These are phyloP conservation scores for Eupelmus urozonus DNA, from an alignment of 2,888 invertebrate genomes.

Conservation along the genomic window DNA sequence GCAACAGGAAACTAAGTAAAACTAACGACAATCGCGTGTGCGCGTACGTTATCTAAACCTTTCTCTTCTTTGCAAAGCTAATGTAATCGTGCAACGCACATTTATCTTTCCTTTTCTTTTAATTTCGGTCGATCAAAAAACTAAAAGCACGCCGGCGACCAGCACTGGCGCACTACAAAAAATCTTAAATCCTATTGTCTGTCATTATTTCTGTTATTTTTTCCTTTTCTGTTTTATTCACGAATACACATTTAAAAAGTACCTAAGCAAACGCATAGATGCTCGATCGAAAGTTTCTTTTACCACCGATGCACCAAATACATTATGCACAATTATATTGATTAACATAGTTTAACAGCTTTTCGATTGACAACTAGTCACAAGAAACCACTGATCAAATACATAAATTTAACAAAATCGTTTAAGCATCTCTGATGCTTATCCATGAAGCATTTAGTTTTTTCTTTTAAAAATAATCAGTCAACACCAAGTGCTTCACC, in stretches of 20 bases:
- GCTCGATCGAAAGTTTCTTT: conserved; percentile 27
- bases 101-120: conserved; percentile 24
- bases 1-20: conserved; percentile 70
- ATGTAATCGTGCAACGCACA: conserved; percentile 24
- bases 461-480: conserved; percentile 57
- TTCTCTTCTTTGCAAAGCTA: conserved; percentile 37
- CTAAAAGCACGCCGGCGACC: conserved; percentile 62
- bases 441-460: conserved; percentile 16
- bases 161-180: conserved; percentile 57
- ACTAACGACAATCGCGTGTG: conserved; percentile 60
- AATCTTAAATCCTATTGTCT: conserved; percentile 63
- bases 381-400: conserved; percentile 40
- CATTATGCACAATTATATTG: conserved; percentile 42
- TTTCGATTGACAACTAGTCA: conserved; percentile 40
- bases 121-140: conserved; percentile 51
- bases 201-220: conserved; percentile 41
- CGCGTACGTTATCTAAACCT: conserved; percentile 45
- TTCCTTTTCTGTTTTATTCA: conserved; percentile 19
- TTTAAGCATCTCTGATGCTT: background rate
- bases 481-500: conserved; percentile 47
- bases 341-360: conserved; percentile 42
- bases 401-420: conserved; percentile 39
- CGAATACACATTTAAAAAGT: conserved; percentile 53
- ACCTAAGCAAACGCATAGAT: conserved; percentile 31
- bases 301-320: background rate